phyloP scores from a whole-genome alignment of 2,797 vertebrate genomes.

The Dendrocincla tyrannina region DNA sequence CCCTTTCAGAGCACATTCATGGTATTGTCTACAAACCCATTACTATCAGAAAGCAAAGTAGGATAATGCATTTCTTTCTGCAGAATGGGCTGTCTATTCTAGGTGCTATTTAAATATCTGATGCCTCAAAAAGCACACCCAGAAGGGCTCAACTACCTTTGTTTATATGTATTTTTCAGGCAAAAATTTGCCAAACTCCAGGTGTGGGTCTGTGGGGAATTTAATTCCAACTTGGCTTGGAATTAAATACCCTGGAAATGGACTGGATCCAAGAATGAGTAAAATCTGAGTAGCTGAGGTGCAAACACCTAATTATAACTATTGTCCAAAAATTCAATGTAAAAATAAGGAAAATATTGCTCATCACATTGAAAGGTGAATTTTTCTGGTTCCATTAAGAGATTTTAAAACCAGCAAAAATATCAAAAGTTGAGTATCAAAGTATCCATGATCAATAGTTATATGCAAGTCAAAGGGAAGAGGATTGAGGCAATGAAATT shows the following conservation, averaged over 20 bases:
- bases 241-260: neutral
- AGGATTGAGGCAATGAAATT: neutral
- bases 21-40: neutral
- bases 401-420: neutral
- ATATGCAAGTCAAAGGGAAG: neutral
- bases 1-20: neutral
- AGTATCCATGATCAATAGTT: neutral
- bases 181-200: neutral
- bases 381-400: neutral
- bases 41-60: neutral
- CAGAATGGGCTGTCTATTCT: neutral
- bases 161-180: neutral
- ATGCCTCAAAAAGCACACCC: neutral
- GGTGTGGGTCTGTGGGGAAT: neutral
- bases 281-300: neutral
- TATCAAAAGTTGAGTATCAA: neutral
- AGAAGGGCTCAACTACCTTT: neutral
- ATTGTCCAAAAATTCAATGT: neutral
- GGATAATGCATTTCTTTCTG: neutral
- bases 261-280: neutral
- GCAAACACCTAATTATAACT: neutral
- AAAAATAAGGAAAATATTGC: neutral
- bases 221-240: neutral
- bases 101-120: neutral
- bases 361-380: neutral